Percentiles rank a stretch among this genome's conserved stretches.
These are phyloP conservation scores for Agonopterix heracliana DNA, from an alignment of 2,888 invertebrate genomes.

Conservation along the genomic window DNA sequence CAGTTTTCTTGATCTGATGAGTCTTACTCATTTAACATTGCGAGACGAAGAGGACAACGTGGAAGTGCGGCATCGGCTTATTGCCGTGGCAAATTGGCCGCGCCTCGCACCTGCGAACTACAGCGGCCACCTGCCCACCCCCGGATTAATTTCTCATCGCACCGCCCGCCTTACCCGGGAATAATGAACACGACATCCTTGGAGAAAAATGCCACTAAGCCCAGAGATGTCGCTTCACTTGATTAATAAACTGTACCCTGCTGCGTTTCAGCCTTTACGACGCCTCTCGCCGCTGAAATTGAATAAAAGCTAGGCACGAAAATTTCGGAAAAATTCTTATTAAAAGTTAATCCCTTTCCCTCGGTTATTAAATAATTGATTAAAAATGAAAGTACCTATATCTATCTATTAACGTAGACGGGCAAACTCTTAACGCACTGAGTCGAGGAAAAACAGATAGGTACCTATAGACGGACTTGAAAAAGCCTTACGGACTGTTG, in stretches of 20 bases:
- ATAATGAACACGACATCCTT: slow-evolving; percentile 64
- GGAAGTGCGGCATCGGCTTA: slow-evolving; percentile 24
- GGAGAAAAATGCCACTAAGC: slow-evolving; percentile 64
- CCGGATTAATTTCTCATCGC: slow-evolving; percentile 74
- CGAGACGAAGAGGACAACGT: slow-evolving; percentile 19
- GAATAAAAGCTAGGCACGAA: slow-evolving; percentile 15
- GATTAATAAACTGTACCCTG: slow-evolving; percentile 62
- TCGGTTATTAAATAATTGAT: too few species aligned
- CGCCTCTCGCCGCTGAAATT: slow-evolving; percentile 27
- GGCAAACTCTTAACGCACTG: too few species aligned
- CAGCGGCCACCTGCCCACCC: slow-evolving; percentile 45
- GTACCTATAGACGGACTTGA: too few species aligned
- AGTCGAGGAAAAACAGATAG: too few species aligned
- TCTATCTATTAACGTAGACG: too few species aligned
- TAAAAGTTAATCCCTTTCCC: too few species aligned
- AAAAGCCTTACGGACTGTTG: too few species aligned
- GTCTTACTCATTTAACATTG: slow-evolving; percentile 17
- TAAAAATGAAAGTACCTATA: too few species aligned
- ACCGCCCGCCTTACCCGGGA: slow-evolving; percentile 47
- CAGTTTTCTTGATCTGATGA: too few species aligned
- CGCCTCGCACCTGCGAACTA: slow-evolving; percentile 46
- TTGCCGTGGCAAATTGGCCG: slow-evolving; percentile 51
- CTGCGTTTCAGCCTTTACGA: slow-evolving; percentile 37
- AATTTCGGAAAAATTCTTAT: too few species aligned
- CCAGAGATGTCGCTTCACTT: slow-evolving; percentile 47